These are phyloP conservation scores for Heliothis peltigera DNA, from an alignment of 2,888 invertebrate species.

Conservation along the genomic window DNA sequence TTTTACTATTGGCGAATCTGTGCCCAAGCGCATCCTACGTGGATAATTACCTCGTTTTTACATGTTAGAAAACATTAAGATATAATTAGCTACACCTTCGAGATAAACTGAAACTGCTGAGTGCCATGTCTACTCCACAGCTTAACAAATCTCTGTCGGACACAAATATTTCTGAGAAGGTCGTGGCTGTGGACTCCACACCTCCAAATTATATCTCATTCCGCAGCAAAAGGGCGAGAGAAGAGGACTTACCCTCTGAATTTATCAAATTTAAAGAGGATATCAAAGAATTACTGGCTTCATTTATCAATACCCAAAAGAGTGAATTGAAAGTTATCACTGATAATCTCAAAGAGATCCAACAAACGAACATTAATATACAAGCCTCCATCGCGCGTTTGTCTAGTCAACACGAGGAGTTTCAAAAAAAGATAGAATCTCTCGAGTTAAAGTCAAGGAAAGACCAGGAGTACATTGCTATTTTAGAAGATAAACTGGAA, in stretches of 20 bases:
- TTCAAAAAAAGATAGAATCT: slow-evolving; percentile 15
- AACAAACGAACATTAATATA: slow-evolving; percentile 14
- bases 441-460: slow-evolving; percentile 10
- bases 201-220: slow-evolving; percentile 7
- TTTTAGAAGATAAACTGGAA: slow-evolving; percentile 19
- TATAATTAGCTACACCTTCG: neutral
- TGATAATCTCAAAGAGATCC: slow-evolving; percentile 14
- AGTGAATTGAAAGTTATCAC: slow-evolving; percentile 1
- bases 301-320: slow-evolving; percentile 9
- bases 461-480: slow-evolving; percentile 18
- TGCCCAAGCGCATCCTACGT: neutral
- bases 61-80: too few relatives aligned
- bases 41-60: too few relatives aligned
- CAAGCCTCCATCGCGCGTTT: slow-evolving; percentile 3
- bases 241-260: slow-evolving; percentile 17
- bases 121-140: neutral
- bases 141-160: slow-evolving; percentile 21
- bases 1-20: too few relatives aligned
- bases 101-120: neutral
- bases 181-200: neutral
- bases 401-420: slow-evolving; percentile 11
- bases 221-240: slow-evolving; percentile 15
- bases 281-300: slow-evolving; percentile 12
- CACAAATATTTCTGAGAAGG: slow-evolving; percentile 6
- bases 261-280: slow-evolving; percentile 18